Evolutionary conservation across 2,797 vertebrate species (phyloP).

Genomic region (Rhadinocentrus ornatus): DNA sequence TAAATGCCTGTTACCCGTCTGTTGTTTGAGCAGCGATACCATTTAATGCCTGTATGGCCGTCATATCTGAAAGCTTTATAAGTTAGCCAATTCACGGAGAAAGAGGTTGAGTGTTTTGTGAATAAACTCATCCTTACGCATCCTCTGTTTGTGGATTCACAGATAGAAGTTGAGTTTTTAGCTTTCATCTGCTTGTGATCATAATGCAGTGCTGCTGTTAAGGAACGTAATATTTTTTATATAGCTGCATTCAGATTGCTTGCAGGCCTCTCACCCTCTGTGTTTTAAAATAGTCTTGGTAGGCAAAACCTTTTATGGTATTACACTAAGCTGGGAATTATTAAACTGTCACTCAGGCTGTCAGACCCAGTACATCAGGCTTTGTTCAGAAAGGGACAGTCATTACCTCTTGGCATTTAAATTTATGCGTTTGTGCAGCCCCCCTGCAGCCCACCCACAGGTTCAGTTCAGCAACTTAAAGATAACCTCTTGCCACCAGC

Average conservation of each 20-base stretch:
- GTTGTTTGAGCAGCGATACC: not conserved
- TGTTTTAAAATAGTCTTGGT: slow-evolving; percentile 50
- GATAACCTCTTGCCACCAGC: slow-evolving; percentile 20
- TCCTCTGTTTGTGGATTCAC: not conserved
- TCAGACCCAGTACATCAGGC: slow-evolving; percentile 32
- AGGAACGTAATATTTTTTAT: slow-evolving; percentile 33
- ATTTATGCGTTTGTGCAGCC: slow-evolving; percentile 14
- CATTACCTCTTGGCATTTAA: slow-evolving; percentile 35
- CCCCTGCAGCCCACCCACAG: not conserved
- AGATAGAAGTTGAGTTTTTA: not conserved
- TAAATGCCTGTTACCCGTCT: not conserved
- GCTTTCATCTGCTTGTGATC: slow-evolving; percentile 40
- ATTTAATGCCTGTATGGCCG: not conserved
- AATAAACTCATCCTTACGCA: not conserved
- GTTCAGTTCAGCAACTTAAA: slow-evolving; percentile 30
- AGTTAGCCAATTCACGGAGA: not conserved
- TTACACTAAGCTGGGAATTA: slow-evolving; percentile 56
- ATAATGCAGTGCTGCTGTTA: slow-evolving; percentile 34
- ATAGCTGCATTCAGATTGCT: slow-evolving; percentile 53
- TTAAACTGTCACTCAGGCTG: slow-evolving; percentile 63
- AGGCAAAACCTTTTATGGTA: slow-evolving; percentile 47
- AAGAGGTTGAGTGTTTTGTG: not conserved
- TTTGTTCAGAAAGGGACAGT: slow-evolving; percentile 47
- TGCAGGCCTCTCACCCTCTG: slow-evolving; percentile 39
- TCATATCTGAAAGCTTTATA: not conserved